phyloP scores from a whole-genome alignment of 1,140 invertebrate species.

The Drosophila pachea region DNA sequence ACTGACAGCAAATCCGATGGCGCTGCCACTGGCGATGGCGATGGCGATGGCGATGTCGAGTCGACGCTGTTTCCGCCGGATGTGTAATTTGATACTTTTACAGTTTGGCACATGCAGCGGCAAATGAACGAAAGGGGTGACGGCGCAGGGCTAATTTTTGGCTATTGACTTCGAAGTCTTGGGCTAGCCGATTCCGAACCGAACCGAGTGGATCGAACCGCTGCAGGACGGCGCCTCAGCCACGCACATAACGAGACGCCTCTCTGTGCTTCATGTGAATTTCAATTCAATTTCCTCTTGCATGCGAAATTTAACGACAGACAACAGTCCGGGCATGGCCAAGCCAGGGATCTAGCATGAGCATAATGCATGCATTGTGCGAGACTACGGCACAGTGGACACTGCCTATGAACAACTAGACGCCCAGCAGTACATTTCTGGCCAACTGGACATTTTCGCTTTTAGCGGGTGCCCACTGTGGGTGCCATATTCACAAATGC shows the following conservation, averaged over 20 bases:
- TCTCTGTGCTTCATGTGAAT: slow-evolving; percentile 67
- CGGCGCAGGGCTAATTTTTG: slow-evolving; percentile 57
- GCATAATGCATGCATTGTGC: slow-evolving; percentile 35
- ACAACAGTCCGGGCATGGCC: not conserved
- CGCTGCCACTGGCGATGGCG: too few relatives aligned
- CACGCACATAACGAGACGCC: slow-evolving; percentile 74
- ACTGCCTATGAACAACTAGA: not conserved
- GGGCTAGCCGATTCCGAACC: too few relatives aligned
- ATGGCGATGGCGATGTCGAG: slow-evolving; percentile 33
- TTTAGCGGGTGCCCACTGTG: slow-evolving; percentile 43
- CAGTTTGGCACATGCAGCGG: slow-evolving; percentile 50
- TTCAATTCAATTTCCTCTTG: slow-evolving; percentile 74
- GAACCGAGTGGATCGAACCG: too few relatives aligned
- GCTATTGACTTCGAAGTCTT: slow-evolving; percentile 66
- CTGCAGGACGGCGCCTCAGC: slow-evolving; percentile 47
- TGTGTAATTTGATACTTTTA: slow-evolving; percentile 78
- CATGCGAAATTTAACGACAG: slow-evolving; percentile 49
- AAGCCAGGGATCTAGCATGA: slow-evolving; percentile 40
- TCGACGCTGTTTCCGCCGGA: slow-evolving; percentile 73
- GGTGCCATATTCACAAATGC: slow-evolving; percentile 57
- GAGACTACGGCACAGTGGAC: slow-evolving; percentile 38
- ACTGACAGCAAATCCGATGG: slow-evolving; percentile 6
- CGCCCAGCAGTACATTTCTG: too few relatives aligned
- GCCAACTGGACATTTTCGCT: too few relatives aligned
- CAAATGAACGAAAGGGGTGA: slow-evolving; percentile 47